Conservation (phyloP, 2,888 invertebrate genomes). For the Torymus texanus region DNA sequence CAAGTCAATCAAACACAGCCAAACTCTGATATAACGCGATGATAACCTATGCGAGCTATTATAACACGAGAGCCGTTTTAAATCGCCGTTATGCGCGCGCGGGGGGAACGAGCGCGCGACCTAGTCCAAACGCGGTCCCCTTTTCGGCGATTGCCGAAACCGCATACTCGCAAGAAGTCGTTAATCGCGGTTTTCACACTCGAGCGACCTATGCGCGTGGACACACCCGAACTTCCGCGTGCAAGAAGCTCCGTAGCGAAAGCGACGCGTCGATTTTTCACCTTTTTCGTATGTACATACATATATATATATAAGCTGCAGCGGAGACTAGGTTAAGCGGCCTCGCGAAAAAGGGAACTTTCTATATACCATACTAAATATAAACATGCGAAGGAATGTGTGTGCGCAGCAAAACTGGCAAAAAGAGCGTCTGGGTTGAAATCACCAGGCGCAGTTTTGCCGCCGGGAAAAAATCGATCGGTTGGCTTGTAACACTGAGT, state of each 20-base stretch:
- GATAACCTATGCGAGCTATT: not conserved
- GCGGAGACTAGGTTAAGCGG: not conserved
- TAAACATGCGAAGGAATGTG: constrained; percentile 12
- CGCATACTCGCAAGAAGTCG: not conserved
- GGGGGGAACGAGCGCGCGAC: not conserved
- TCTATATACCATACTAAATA: constrained; percentile 19
- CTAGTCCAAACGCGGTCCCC: not conserved
- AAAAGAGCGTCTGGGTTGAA: no score
- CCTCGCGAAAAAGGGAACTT: constrained; percentile 14
- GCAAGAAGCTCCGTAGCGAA: constrained; percentile 30
- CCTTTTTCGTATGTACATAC: not conserved
- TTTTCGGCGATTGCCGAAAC: constrained; percentile 9
- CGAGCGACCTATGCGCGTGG: not conserved
- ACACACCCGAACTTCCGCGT: constrained; percentile 6
- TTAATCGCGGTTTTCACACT: constrained; percentile 33
- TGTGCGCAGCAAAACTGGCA: not conserved
- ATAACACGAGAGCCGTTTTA: not conserved
- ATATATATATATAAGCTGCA: no score
- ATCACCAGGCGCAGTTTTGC: no score
- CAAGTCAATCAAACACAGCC: not conserved
- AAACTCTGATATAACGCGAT: constrained; percentile 9
- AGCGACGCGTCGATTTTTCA: not conserved
- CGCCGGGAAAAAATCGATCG: no score
- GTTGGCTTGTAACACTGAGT: no score
- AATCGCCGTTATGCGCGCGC: not conserved